phyloP scores from a whole-genome alignment of 2,888 invertebrate genomes.

The Lithophane ornitopus region DNA sequence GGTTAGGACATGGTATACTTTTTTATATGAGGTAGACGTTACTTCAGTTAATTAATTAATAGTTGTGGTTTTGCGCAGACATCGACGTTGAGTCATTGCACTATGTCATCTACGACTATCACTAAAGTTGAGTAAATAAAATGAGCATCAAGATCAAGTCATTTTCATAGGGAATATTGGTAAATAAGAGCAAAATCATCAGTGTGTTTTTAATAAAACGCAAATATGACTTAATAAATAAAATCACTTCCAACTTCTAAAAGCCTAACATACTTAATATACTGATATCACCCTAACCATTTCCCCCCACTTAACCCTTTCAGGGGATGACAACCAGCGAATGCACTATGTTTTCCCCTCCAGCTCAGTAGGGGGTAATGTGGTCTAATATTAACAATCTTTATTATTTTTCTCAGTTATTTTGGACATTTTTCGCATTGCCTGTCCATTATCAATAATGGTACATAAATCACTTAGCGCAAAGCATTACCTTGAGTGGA shows the following conservation, averaged over 20 bases:
- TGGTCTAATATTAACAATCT: constrained; percentile 52
- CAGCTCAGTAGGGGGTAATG: constrained; percentile 49
- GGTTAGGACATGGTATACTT: constrained; percentile 4
- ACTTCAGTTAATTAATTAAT: constrained; percentile 12
- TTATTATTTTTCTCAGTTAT: constrained; percentile 53
- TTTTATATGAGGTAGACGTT: neutral
- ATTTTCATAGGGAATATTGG: neutral
- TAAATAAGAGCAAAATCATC: neutral
- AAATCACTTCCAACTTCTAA: constrained; percentile 1
- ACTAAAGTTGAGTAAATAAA: neutral
- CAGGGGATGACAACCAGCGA: constrained; percentile 54
- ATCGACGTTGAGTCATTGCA: neutral
- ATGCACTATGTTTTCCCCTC: constrained; percentile 57
- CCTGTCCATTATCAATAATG: constrained; percentile 57
- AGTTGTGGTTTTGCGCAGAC: neutral
- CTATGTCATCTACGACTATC: neutral
- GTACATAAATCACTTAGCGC: constrained; percentile 43
- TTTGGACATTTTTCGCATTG: constrained; percentile 49
- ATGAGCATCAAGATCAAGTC: neutral
- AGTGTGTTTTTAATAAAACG: neutral
- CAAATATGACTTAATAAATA: neutral
- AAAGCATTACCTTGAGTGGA: constrained; percentile 33
- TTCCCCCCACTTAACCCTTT: constrained; percentile 58
- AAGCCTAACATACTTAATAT: constrained; percentile 23
- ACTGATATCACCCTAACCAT: constrained; percentile 11